phyloP scores from a whole-genome alignment of 2,888 invertebrate genomes.

The Xanthorhoe designata region DNA sequence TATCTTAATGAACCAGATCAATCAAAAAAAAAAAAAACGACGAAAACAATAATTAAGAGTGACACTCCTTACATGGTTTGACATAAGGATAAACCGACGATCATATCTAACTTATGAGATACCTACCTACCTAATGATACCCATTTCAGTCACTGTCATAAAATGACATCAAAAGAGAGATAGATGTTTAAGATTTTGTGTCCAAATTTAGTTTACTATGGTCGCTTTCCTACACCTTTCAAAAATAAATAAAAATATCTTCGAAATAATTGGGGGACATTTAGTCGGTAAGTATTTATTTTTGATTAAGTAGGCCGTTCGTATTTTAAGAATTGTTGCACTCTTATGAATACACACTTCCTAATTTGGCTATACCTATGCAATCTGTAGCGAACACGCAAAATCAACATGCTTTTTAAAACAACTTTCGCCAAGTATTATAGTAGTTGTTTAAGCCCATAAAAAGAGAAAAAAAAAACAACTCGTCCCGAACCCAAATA shows the following conservation, averaged over 20 bases:
- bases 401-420: not conserved
- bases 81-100: not conserved
- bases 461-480: conserved; percentile 41
- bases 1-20: not conserved
- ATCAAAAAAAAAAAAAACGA: not conserved
- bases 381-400: not conserved
- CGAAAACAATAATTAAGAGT: not conserved
- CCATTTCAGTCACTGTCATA: conserved; percentile 35
- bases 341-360: not conserved
- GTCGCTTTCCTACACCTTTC: conserved; percentile 21
- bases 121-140: not conserved
- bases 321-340: not conserved
- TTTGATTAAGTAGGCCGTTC: not conserved
- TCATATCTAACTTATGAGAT: not conserved
- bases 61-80: conserved; percentile 38
- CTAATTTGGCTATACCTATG: too few species aligned
- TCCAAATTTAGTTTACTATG: conserved; percentile 33
- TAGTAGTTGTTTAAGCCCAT: conserved; percentile 5
- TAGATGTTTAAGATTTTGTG: conserved; percentile 14
- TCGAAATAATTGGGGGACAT: not conserved
- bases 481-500: conserved; percentile 53
- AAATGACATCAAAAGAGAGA: conserved; percentile 46
- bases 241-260: conserved; percentile 22
- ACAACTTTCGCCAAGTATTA: not conserved
- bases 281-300: not conserved